Evolutionary conservation across 2,888 invertebrate genomes (phyloP), one percentile per base, ranked within the genome.

Genomic region (Latrodectus hesperus): DNA sequence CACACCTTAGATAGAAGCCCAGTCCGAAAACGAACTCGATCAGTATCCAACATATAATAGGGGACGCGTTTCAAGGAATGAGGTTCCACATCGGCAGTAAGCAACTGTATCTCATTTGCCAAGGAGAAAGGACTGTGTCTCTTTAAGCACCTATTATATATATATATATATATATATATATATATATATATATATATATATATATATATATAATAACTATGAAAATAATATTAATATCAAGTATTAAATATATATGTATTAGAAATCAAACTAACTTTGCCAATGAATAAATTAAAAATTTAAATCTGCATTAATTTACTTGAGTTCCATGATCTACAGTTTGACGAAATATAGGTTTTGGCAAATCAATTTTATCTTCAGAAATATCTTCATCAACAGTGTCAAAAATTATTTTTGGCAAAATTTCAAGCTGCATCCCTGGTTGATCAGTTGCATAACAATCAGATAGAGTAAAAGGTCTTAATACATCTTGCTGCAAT

Each of bases 401-500:
- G 16, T 86, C 81, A 76, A 86, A 86, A 14, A 86, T 81, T 10
- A 81, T 72, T 52, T 86, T 86, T 53, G 86, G 86, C 17, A 81
- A 77, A 55, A 86, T 86, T 81, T 86, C 86, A 14, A 86, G 65
- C 17, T 81, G 76, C 86, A 86, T 77, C 22, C 86, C 86, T 16
- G 86, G 76, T 4, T 51, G 75, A 51, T 86, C 81, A 55, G 76
- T 53, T 9, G 86, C 51, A 73, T 76, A 81, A 67, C 86, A 86
- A 22, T 81, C 77, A 2, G 81, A 72, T 8, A 86, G 51, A 22
- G 65, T n/a, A 16, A 81, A 72, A 9, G 80, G 65, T 12, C 81
- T 26, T 12, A 86, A 55, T 14, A 76, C 55, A n/a, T 77, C 67
- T 67, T 71, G 17, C 9, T 72, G 81, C 16, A 86, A 22, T 77